Evolutionary conservation across 92 coral and sea anemone species (phyloP), one percentile per base, ranked within the genome.

Genomic region (Blastomussa wellsi): DNA sequence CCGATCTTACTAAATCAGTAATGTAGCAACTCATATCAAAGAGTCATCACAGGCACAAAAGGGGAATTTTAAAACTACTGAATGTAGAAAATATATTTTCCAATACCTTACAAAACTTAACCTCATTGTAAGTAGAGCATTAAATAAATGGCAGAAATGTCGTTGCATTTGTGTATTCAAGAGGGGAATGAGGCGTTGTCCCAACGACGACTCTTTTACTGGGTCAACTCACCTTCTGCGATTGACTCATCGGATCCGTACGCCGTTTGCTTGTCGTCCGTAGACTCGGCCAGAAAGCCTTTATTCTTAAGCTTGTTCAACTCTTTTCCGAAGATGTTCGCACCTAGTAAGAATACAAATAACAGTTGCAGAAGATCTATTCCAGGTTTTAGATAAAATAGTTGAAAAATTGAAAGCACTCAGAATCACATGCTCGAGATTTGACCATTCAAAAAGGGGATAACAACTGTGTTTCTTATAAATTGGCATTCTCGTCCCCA

Each of bases 291-390:
- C 19, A 83, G 71, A 47, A 83, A 75, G 4, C 80, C 87, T 62
- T 83, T 83, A 49, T 83, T 83, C 74, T 83, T 83, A 44, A 37
- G 59, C 57, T 83, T 83, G 74, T 83, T 83, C 7, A 83, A 51
- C 39, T 83, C 87, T 75, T 83, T 83, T 16, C 87, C 87, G 5
- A 74, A 57, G 31, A 83, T 22, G 31, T 38, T 47, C 16, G 71
- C 26, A 19, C 28, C 72, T 83, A 16, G 7, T 5, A 1, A 32
- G 24, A 20, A 15, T 5, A 3, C 9, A 64, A 14, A 62, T 12
- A 38, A 10, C 42, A 69, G 9, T 37, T 33, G 35, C 32, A 62
- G 68, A 16, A 28, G 29, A 62, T 26, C 7, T 53, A 53, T 57
- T 44, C 22, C 57, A 14, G 68, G 14, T 69, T 33, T 33, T 17